A percentile compares a stretch with the other conserved stretches of the same genome.
Conservation (phyloP, 2,888 invertebrate genomes). For the Serripes groenlandicus region DNA sequence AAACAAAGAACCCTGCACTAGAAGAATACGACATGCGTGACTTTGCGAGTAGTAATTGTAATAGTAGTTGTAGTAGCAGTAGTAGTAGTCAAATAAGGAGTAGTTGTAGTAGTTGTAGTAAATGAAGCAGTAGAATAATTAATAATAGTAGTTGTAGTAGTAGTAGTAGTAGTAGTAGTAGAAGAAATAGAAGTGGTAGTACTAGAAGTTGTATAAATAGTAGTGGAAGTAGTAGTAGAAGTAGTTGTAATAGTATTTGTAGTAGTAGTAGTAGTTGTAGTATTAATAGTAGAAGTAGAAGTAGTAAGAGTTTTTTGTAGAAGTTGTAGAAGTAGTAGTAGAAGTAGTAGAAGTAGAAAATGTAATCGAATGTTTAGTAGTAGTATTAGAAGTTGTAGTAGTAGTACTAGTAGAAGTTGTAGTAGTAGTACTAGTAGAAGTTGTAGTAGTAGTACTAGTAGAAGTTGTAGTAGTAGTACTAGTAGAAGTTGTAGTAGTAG, state of each 20-base stretch:
- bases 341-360: neutral
- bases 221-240: slow-evolving; percentile 6
- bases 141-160: neutral
- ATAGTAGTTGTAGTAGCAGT: neutral
- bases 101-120: neutral
- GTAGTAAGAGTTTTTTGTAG: neutral
- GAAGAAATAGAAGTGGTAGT: slow-evolving; percentile 5
- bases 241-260: neutral
- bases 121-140: neutral
- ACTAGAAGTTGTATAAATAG: neutral
- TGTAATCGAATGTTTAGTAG: neutral
- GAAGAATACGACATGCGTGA: no score
- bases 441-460: neutral
- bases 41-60: no score
- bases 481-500: neutral
- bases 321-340: neutral
- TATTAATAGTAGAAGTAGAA: neutral
- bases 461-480: neutral
- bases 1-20: no score
- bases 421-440: neutral
- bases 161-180: neutral
- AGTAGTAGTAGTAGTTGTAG: neutral
- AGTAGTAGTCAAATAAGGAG: neutral
- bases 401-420: neutral
- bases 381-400: neutral